Evolutionary conservation across 2,888 invertebrate species (phyloP), one percentile per base, ranked within the genome.

Genomic region (Cephalotes varians): DNA sequence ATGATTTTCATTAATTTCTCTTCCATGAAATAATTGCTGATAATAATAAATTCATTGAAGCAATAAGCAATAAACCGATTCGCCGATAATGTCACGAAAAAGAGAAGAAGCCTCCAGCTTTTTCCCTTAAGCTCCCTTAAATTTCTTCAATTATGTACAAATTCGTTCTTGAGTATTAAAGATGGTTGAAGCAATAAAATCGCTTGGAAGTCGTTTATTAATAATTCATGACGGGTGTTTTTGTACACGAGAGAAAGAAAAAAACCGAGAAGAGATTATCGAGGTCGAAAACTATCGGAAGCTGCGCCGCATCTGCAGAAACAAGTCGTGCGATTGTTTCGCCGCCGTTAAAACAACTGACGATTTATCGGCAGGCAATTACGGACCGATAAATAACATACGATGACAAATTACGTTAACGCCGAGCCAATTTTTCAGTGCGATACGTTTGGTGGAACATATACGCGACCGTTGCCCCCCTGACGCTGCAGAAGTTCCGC

Each of bases 371-470:
- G 15, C 54, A 2, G 34, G 9, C 5, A 37, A 58, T 28, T 80
- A 18, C 37, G 21, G 18, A 28, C 31, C 34, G 47, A 47, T 54
- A 18, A 15, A 71, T 5, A 25, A 56, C 21, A 3, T 37, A 37
- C 34, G 31, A 15, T 9, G 74, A 62, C 64, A 51, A 51, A 49
- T n/a, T 49, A 51, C 84, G 84, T 31, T 56, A 72, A 51, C 34
- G n/a, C 1, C 25, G n/a, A 64, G 28, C 28, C n/a, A 47, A 84
- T 54, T 34, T 93, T 94, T 51, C 95, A 96, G 97, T 96, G 84
- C 96, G 97, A 84, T 97, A 96, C 94, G 93, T 97, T 31, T 96
- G 97, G 95, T 97, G 97, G 97, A 96, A 96, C 90, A 95, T 96
- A 81, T 96, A 96, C 94, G 96, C 96, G 10, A 96, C 96, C 18